phyloP scores from a whole-genome alignment of 2,888 invertebrate genomes.

The Lampropteryx suffumata region DNA sequence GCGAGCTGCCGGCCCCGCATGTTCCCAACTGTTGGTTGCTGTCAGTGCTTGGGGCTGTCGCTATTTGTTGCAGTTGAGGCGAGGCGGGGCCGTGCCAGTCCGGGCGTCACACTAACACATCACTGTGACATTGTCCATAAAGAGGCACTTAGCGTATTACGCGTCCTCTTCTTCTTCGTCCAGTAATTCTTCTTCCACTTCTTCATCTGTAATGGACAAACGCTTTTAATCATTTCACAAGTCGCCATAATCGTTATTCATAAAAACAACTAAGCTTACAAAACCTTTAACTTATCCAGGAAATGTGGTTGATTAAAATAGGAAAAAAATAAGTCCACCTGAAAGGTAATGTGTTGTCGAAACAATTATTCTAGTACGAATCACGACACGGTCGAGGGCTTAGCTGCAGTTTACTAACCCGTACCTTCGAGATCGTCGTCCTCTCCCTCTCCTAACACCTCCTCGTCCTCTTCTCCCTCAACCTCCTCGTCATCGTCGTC shows the following conservation, averaged over 20 bases:
- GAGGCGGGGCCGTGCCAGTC: conserved; percentile 74
- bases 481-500: conserved; percentile 84
- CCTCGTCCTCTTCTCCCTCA: conserved; percentile 85
- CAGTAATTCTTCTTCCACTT: conserved; percentile 77
- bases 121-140: conserved; percentile 83
- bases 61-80: conserved; percentile 69
- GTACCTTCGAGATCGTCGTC: conserved; percentile 86
- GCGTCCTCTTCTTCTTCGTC: conserved; percentile 80
- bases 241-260: no score
- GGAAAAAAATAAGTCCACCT: conserved; percentile 3
- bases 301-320: no score
- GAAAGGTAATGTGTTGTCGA: not conserved
- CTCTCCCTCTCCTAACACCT: conserved; percentile 84
- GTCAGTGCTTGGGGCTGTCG: conserved; percentile 49
- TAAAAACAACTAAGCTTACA: no score
- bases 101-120: conserved; percentile 81
- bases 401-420: conserved; percentile 5
- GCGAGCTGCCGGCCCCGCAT: conserved; percentile 77
- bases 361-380: not conserved
- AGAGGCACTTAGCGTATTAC: conserved; percentile 79
- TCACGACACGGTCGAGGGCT: conserved; percentile 4
- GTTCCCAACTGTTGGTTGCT: conserved; percentile 70
- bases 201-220: conserved; percentile 71
- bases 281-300: no score
- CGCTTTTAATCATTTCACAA: conserved; percentile 14